Conservation (phyloP, 2,113 vertebrate genomes). For the Platysteira castanea region DNA sequence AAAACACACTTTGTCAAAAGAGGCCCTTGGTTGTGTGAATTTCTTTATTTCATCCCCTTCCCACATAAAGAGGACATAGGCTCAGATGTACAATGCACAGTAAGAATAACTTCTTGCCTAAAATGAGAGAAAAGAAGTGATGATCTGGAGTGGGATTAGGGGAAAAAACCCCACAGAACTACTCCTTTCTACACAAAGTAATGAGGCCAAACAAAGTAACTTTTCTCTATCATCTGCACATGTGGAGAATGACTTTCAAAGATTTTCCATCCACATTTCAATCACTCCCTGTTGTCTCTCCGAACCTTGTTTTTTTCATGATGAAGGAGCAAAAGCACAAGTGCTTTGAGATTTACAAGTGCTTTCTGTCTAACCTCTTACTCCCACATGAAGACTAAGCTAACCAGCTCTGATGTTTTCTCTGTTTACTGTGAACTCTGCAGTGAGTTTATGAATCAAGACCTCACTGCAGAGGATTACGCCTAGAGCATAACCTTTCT, state of each 20-base stretch:
- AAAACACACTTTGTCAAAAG: neutral
- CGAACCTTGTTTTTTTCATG: neutral
- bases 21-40: neutral
- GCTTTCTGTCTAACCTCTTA: neutral
- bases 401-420: neutral
- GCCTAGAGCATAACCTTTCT: slow-evolving; percentile 10
- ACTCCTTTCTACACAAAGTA: neutral
- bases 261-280: neutral
- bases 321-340: neutral
- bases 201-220: neutral
- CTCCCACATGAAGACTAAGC: neutral
- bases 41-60: neutral
- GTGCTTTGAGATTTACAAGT: neutral
- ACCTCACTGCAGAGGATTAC: neutral
- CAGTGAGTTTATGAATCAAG: slow-evolving; percentile 9
- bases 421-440: neutral
- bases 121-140: neutral
- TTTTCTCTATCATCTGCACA: neutral
- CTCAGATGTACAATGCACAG: neutral
- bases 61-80: neutral
- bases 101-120: neutral
- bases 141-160: neutral
- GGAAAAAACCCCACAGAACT: neutral
- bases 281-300: neutral
- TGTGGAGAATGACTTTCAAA: neutral